Percentiles rank a stretch among this genome's conserved stretches.
phyloP scores from a whole-genome alignment of 2,888 invertebrate species.

The Pyrrhosoma nymphula region DNA sequence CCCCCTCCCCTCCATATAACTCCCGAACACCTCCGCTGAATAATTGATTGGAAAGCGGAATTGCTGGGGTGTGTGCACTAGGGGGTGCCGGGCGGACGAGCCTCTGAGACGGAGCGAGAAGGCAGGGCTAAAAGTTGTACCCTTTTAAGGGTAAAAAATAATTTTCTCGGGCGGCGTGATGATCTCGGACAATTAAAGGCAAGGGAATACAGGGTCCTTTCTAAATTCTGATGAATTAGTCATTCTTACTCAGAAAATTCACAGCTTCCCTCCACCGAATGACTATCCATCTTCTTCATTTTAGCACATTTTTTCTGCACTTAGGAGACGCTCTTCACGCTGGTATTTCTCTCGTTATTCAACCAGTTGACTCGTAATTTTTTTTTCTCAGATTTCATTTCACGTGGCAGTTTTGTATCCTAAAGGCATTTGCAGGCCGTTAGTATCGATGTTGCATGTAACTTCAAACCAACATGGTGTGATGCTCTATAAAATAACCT shows the following conservation, averaged over 20 bases:
- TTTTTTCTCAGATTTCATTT: too few relatives aligned
- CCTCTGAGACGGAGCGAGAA: neutral
- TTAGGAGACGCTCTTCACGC: neutral
- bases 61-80: neutral
- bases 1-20: neutral
- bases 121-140: neutral
- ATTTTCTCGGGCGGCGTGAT: neutral
- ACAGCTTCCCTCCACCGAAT: neutral
- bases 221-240: neutral
- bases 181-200: neutral
- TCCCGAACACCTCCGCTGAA: slow-evolving; percentile 29
- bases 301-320: neutral
- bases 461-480: neutral
- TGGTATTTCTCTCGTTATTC: too few relatives aligned
- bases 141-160: slow-evolving; percentile 52
- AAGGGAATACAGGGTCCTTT: neutral
- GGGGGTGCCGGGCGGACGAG: neutral
- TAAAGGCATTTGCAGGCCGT: neutral
- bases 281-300: neutral
- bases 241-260: neutral
- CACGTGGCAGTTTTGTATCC: too few relatives aligned
- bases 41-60: slow-evolving; percentile 20
- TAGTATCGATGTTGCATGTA: neutral
- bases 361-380: too few relatives aligned
- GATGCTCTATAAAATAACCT: neutral